Conservation (phyloP, 23 tunicate species). For the Phallusia fumigata region DNA sequence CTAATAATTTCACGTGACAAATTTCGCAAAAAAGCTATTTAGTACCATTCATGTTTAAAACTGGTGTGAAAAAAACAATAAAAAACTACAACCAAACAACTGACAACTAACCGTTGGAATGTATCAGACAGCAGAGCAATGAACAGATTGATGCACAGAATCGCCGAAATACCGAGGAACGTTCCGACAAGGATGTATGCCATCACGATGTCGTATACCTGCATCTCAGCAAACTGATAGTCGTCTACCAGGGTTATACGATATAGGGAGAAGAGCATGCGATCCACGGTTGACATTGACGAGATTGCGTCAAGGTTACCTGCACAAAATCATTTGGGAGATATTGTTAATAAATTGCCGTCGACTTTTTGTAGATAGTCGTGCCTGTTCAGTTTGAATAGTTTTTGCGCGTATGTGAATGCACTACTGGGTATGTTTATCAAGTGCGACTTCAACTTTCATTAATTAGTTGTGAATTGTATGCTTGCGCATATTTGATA, state of each 20-base stretch:
- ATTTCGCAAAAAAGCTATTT: too few relatives aligned
- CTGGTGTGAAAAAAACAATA: background rate
- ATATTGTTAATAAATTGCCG: too few relatives aligned
- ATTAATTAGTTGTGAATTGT: too few relatives aligned
- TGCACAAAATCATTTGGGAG: background rate
- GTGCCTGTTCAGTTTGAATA: too few relatives aligned
- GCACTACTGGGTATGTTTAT: background rate
- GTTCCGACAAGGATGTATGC: constrained; percentile 81
- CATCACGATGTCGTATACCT: constrained; percentile 79
- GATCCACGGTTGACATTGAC: constrained; percentile 76
- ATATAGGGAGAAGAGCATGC: constrained; percentile 74
- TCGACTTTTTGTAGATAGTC: too few relatives aligned
- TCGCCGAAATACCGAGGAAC: constrained; percentile 74
- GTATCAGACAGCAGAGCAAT: constrained; percentile 97
- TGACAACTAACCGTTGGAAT: constrained; percentile 66
- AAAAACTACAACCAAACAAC: background rate
- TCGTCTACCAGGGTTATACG: constrained; percentile 96
- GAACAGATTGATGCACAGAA: constrained; percentile 85
- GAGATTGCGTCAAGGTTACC: constrained; percentile 47
- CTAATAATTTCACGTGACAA: too few relatives aligned
- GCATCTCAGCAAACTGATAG: constrained; percentile 82
- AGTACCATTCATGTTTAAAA: too few relatives aligned
- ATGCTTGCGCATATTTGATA: too few relatives aligned
- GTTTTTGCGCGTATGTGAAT: too few relatives aligned
- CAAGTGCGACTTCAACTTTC: background rate